phyloP scores from a whole-genome alignment of 2,113 vertebrate species.

The Myanophis thanlyinensis region DNA sequence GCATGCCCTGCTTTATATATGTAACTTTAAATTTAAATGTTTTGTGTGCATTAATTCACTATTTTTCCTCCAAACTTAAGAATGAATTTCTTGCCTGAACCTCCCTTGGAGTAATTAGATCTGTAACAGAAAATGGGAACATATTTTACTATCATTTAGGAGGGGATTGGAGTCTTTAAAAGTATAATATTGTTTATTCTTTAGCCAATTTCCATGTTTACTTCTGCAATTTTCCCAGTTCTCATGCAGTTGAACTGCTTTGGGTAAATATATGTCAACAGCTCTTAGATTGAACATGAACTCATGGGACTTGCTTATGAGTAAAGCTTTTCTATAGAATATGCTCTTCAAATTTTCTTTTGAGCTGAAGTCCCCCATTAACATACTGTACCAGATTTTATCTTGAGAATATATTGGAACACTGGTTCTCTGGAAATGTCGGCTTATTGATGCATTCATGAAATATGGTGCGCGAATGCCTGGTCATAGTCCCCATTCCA shows the following conservation, averaged over 20 bases:
- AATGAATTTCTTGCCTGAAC: not conserved
- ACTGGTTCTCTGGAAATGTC: not conserved
- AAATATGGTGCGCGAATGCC: not conserved
- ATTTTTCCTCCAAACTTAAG: not conserved
- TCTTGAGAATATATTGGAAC: not conserved
- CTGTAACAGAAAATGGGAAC: not conserved
- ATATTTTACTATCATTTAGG: not conserved
- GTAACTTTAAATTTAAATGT: not conserved
- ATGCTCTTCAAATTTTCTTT: not conserved
- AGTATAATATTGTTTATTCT: not conserved
- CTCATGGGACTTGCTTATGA: not conserved
- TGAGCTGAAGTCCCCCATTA: not conserved
- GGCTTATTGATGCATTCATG: not conserved
- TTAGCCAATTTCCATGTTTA: not conserved
- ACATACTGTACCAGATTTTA: not conserved
- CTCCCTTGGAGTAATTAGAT: not conserved
- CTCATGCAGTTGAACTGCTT: not conserved
- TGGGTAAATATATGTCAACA: not conserved
- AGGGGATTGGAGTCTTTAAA: not conserved
- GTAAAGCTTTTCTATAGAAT: not conserved
- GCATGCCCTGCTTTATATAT: not conserved
- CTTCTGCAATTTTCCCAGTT: not conserved
- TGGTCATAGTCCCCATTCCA: not conserved
- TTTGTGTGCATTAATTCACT: not conserved
- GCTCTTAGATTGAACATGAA: not conserved